phyloP scores from a whole-genome alignment of 2,888 invertebrate genomes.

The Zaprionus bogoriensis region DNA sequence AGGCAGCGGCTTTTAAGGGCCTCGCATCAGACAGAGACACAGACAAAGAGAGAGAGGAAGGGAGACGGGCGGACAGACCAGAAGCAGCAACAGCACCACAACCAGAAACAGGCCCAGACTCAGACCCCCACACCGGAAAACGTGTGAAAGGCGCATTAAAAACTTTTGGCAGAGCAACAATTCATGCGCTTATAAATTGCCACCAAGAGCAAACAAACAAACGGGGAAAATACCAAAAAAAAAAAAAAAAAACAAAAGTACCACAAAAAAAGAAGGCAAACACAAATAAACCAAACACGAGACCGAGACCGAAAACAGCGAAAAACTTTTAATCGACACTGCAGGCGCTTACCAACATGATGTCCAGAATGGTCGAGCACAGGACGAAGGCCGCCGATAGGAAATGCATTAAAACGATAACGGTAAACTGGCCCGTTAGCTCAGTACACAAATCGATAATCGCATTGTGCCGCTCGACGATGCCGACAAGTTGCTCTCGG shows the following conservation, averaged over 20 bases:
- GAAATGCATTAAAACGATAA: slow-evolving; percentile 81
- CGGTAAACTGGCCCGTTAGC: slow-evolving; percentile 71
- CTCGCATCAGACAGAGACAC: background rate
- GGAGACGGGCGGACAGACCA: background rate
- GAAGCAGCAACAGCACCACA: background rate
- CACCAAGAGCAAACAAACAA: slow-evolving; percentile 40
- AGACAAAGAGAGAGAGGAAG: background rate
- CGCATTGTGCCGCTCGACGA: slow-evolving; percentile 78
- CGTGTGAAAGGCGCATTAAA: slow-evolving; percentile 63
- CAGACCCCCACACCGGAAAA: slow-evolving; percentile 39
- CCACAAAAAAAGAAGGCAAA: slow-evolving; percentile 3
- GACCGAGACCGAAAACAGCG: slow-evolving; percentile 40
- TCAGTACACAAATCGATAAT: slow-evolving; percentile 81
- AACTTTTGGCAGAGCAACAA: slow-evolving; percentile 62
- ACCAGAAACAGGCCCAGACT: background rate
- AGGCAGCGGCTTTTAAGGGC: slow-evolving; percentile 17
- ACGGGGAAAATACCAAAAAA: slow-evolving; percentile 7
- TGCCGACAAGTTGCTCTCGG: slow-evolving; percentile 52
- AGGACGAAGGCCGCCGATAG: slow-evolving; percentile 80
- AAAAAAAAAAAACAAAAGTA: slow-evolving; percentile 1
- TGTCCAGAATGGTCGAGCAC: slow-evolving; percentile 80
- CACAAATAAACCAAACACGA: slow-evolving; percentile 15
- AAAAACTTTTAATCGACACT: slow-evolving; percentile 54
- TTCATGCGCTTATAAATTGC: slow-evolving; percentile 66
- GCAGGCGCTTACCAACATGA: slow-evolving; percentile 78